Base-by-base conservation (phyloP, 2,888 invertebrate genomes). In the Drosophila flavopinicola region DNA sequence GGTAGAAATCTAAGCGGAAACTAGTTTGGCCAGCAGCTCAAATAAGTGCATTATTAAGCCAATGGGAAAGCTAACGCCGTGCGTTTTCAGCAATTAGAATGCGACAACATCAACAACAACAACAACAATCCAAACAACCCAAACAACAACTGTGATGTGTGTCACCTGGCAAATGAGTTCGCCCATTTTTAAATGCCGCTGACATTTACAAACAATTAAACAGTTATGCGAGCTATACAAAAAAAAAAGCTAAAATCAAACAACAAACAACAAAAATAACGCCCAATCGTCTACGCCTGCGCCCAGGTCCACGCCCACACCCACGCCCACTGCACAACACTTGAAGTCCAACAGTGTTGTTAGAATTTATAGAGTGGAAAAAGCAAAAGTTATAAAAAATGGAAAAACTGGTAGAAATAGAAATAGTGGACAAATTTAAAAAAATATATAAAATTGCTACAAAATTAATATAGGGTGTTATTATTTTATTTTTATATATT, bases 181-280 rank as follows among this genome's bases (percentile, higher is more conserved):
- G 52, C 29, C 38, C 61, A 57, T 56, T 48, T 70, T 47, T 23
- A 63, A 74, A 42, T 35, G 49, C 49, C 49, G 58, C 45, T 45
- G 49, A 68, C 64, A 59, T 42, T 59, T 39, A 4, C 54, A 48
- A 66, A 78, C 87, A 89, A 88, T 85, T 87, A 78, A 88, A 88
- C 88, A 74, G 83, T 88, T 88, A 80, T 71, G 67, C 23, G 33
- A 29, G 35, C 42, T 17, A 25, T 11, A n/a, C 44, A 11, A 13
- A 5, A 17, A 24, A n/a, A 24, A 39, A 66, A n/a, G n/a, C n/a
- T n/a, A n/a, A n/a, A n/a, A n/a, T n/a, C n/a, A n/a, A n/a, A n/a
- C n/a, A n/a, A n/a, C 44, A 11, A 13, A 5, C 10, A 24, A n/a
- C n/a, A 39, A 66, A 13, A 1, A 6, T n/a, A 30, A 47, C 6